phyloP scores from a whole-genome alignment of 2,113 vertebrate species.

The Chloropsis hardwickii region DNA sequence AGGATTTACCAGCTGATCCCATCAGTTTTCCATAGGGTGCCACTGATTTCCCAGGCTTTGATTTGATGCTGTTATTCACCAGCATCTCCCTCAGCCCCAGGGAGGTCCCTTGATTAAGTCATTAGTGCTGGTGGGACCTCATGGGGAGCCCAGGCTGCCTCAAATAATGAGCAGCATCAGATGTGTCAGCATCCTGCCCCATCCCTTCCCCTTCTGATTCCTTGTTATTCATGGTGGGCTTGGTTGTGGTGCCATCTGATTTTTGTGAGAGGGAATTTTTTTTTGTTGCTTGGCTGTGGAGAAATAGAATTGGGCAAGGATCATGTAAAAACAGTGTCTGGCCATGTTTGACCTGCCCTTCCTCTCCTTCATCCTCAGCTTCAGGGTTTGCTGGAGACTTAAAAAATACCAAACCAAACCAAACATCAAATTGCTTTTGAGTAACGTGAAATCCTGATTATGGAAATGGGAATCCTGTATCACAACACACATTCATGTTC shows the following conservation, averaged over 20 bases:
- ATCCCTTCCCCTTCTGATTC: not conserved
- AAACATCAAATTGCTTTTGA: not conserved
- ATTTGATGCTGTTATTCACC: not conserved
- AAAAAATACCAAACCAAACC: not conserved
- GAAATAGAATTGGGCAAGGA: not conserved
- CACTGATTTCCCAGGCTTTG: not conserved
- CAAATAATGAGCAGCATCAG: conserved; percentile 2
- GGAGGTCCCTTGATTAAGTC: conserved; percentile 27
- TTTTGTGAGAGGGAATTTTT: not conserved
- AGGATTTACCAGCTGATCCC: not conserved
- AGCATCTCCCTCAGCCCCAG: not conserved
- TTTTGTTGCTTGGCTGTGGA: not conserved
- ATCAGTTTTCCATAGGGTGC: not conserved
- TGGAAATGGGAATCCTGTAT: not conserved
- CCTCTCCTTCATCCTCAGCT: not conserved
- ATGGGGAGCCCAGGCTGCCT: not conserved
- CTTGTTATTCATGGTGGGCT: not conserved
- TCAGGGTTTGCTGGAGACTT: not conserved
- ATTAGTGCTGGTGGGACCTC: not conserved
- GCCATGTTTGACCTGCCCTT: not conserved
- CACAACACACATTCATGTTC: not conserved
- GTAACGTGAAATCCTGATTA: not conserved
- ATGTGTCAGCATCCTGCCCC: not conserved
- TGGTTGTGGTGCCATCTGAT: fast-evolving
- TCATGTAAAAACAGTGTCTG: not conserved